Percentiles rank a stretch among this genome's conserved stretches.
phyloP scores from a whole-genome alignment of 2,797 vertebrate species.

The Odontamblyopus lacepedii region DNA sequence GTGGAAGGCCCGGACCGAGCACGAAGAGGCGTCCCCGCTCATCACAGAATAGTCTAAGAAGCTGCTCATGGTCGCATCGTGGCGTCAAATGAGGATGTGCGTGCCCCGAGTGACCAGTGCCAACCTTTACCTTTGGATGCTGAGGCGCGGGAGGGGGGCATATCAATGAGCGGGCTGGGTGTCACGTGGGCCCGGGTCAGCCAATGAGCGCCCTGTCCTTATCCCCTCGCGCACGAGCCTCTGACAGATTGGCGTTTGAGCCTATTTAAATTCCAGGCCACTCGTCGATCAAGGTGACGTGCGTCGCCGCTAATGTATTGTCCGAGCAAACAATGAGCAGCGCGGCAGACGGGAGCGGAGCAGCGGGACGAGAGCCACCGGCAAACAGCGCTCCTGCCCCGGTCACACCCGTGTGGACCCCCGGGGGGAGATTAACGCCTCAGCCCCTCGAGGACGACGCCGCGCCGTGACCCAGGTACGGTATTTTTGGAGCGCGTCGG shows the following conservation, averaged over 20 bases:
- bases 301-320: constrained; percentile 75
- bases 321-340: constrained; percentile 75
- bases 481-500: constrained; percentile 52
- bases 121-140: constrained; percentile 86
- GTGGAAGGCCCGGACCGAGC: constrained; percentile 88
- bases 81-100: constrained; percentile 56
- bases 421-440: constrained; percentile 42
- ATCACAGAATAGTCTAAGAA: constrained; percentile 93
- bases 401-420: constrained; percentile 28
- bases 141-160: constrained; percentile 70
- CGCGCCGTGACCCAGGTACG: constrained; percentile 68
- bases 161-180: constrained; percentile 86
- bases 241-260: constrained; percentile 90
- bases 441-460: constrained; percentile 41
- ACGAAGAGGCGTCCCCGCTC: constrained; percentile 87
- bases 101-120: constrained; percentile 81
- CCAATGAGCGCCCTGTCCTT: constrained; percentile 84
- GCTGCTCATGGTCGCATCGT: constrained; percentile 93
- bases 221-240: constrained; percentile 56
- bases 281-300: constrained; percentile 89
- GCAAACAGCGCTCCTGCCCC: constrained; percentile 35
- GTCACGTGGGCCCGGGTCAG: constrained; percentile 84
- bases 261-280: constrained; percentile 93
- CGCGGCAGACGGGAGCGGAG: constrained; percentile 66
- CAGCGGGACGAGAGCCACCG: constrained; percentile 51